Evolutionary conservation across 2,797 vertebrate genomes (phyloP), one percentile per base, ranked within the genome.

Genomic region (Enteromius fasciolatus): DNA sequence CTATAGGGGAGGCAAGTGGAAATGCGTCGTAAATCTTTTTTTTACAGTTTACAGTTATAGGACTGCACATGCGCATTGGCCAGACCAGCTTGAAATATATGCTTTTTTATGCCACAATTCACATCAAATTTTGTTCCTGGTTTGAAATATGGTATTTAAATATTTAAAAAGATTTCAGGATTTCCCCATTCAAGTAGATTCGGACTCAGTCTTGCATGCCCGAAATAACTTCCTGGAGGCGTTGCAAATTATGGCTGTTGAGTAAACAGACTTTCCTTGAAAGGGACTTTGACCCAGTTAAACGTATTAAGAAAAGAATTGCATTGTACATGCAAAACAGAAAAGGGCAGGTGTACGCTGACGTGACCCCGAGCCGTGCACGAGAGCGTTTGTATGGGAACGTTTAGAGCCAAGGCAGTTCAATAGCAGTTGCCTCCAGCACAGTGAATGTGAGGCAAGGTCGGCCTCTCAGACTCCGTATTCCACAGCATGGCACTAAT

Each of bases 401-500:
- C 41, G 8, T 76, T 68, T 69, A 69, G 57, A 52, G n/a, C 28
- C 2, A 15, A 57, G 80, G 72, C 25, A 28, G 66, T 25, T 54
- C 76, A 68, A 68, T 33, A 39, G 76, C 69, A 44, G 57, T 73
- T 3, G 31, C 74, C 77, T 70, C 73, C 41, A 64, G 78, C 39
- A 39, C 23, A 18, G 59, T n/a, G 41, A 73, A 81, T 25, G 9
- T 1, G 3, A 80, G 39, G 57, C 52, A 31, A 67, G 25, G 36
- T 64, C n/a, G 11, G 70, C 33, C 33, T 70, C 76, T 84, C 63
- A 82, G 70, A 67, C 54, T 25, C 54, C 59, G 73, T 72, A 54
- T 52, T 79, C 46, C 17, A 23, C 76, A 79, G 80, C 64, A 78
- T 82, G 82, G 46, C 61, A 67, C 41, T 81, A 81, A 82, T 81